Conservation (phyloP, 2,888 invertebrate species). For the Cremastinae sp. region DNA sequence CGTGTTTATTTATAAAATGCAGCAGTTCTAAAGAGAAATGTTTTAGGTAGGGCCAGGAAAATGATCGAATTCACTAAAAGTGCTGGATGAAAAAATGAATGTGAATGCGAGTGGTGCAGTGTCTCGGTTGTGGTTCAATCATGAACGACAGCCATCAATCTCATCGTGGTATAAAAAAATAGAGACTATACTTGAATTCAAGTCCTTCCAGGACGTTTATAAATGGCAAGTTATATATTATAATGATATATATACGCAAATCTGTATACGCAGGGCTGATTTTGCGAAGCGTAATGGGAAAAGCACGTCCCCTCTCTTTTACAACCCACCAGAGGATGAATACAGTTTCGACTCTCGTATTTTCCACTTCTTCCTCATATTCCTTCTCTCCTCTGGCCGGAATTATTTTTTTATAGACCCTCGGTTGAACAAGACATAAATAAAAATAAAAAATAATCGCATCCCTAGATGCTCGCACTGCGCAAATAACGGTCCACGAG, state of each 20-base stretch:
- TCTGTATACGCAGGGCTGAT: neutral
- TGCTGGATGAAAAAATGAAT: neutral
- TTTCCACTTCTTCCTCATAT: conserved; percentile 41
- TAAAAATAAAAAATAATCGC: conserved; percentile 70
- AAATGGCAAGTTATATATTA: conserved; percentile 1
- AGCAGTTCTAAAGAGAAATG: too few relatives aligned
- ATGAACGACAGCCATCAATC: conserved; percentile 1
- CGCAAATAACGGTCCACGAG: neutral
- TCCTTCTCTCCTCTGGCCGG: conserved; percentile 28
- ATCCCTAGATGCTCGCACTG: conserved; percentile 5
- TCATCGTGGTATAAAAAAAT: conserved; percentile 9
- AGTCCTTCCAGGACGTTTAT: neutral
- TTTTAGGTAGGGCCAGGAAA: neutral
- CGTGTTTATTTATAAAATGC: too few relatives aligned
- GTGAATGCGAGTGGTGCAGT: neutral
- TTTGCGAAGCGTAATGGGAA: conserved; percentile 10
- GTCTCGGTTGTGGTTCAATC: neutral
- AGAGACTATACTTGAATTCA: neutral
- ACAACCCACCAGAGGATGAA: conserved; percentile 50
- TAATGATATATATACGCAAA: neutral
- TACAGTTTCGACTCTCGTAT: conserved; percentile 58
- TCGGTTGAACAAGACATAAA: conserved; percentile 64
- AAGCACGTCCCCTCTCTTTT: conserved; percentile 45
- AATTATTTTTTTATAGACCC: conserved; percentile 49
- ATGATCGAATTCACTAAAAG: neutral